phyloP scores from a whole-genome alignment of 2,797 vertebrate genomes.

The Neomorphus geoffroyi region DNA sequence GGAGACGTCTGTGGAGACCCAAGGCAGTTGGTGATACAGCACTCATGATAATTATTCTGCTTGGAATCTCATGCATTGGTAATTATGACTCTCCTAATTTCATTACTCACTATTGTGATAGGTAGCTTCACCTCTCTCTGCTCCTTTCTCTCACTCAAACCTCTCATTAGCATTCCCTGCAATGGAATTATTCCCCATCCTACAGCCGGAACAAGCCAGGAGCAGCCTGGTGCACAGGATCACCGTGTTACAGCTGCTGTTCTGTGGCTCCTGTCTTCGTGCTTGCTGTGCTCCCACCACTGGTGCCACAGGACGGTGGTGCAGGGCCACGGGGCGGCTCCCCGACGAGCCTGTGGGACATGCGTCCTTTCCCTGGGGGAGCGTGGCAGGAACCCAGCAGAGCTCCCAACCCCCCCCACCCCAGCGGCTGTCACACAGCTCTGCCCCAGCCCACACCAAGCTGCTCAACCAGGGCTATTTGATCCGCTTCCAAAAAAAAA shows the following conservation, averaged over 20 bases:
- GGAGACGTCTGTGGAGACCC: not conserved
- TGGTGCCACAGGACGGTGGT: accelerated
- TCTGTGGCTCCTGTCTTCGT: not conserved
- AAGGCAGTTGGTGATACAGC: not conserved
- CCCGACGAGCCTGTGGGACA: accelerated
- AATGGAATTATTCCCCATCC: conserved; percentile 1
- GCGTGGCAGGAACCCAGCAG: not conserved
- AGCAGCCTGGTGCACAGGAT: not conserved
- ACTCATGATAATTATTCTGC: conserved; percentile 39
- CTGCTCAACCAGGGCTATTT: accelerated
- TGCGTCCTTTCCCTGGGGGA: accelerated
- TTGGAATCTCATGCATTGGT: conserved; percentile 19
- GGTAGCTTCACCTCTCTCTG: conserved; percentile 49
- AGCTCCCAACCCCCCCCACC: not conserved
- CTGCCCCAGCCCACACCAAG: not conserved
- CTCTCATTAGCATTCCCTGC: conserved; percentile 34
- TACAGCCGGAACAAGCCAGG: not conserved
- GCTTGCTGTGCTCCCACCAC: not conserved
- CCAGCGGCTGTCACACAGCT: not conserved
- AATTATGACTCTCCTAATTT: conserved; percentile 56
- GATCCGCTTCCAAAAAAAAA: not conserved
- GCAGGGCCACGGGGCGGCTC: not conserved
- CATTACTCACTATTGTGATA: conserved; percentile 52
- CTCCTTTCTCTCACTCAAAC: not conserved
- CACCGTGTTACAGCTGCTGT: not conserved